Evolutionary conservation across 2,888 invertebrate genomes (phyloP).

Genomic region (Eupeodes luniger): DNA sequence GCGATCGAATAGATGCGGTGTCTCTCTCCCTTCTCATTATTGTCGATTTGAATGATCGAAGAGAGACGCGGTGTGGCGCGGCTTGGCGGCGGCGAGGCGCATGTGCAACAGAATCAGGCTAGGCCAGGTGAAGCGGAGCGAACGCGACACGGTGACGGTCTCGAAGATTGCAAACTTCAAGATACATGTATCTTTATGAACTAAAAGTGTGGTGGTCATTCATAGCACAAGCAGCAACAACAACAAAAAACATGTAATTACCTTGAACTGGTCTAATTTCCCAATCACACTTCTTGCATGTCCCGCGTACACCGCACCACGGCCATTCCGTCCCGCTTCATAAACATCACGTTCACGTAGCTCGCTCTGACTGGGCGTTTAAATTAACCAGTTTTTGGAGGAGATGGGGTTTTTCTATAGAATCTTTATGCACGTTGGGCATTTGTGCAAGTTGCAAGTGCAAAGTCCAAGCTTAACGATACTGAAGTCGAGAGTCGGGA

Average conservation of each 20-base stretch:
- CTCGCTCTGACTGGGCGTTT: conserved; percentile 56
- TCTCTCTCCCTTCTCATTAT: conserved; percentile 56
- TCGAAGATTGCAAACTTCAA: conserved; percentile 10
- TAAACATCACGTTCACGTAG: background rate
- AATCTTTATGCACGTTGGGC: conserved; percentile 34
- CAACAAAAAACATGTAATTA: conserved; percentile 61
- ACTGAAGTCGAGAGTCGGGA: background rate
- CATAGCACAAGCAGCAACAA: background rate
- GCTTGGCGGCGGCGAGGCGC: background rate
- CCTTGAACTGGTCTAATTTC: conserved; percentile 77
- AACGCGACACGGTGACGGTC: conserved; percentile 8
- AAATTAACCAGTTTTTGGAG: conserved; percentile 58
- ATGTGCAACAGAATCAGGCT: conserved; percentile 23
- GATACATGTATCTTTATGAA: background rate
- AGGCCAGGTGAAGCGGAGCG: conserved; percentile 7
- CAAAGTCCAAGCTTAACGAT: conserved; percentile 42
- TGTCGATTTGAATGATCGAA: conserved; percentile 65
- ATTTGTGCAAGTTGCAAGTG: conserved; percentile 27
- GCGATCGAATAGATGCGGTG: conserved; percentile 9
- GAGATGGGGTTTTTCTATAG: conserved; percentile 42
- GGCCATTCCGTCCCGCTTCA: background rate
- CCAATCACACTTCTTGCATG: conserved; percentile 67
- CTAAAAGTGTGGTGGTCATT: conserved; percentile 57
- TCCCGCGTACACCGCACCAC: background rate
- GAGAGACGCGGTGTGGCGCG: background rate